These are phyloP conservation scores for Catamblyrhynchus diadema DNA, from an alignment of 2,797 vertebrate species.

Conservation along the genomic window DNA sequence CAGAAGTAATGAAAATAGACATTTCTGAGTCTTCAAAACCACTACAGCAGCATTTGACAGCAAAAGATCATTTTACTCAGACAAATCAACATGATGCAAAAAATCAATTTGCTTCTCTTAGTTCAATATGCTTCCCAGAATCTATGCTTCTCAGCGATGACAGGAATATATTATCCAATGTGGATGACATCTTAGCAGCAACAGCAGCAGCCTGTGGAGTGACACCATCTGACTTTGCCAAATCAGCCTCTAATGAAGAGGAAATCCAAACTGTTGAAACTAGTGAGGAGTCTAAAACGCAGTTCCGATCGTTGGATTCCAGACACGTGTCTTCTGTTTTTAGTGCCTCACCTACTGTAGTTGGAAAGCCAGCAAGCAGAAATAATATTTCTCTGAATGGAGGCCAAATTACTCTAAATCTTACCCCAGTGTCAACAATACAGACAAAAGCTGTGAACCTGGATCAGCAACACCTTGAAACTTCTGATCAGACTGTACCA, in stretches of 20 bases:
- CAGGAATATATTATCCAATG: slow-evolving; percentile 94
- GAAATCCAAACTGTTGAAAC: slow-evolving; percentile 82
- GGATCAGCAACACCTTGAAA: slow-evolving; percentile 76
- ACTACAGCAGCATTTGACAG: slow-evolving; percentile 80
- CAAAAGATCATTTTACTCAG: slow-evolving; percentile 87
- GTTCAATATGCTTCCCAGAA: slow-evolving; percentile 95
- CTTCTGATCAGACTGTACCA: slow-evolving; percentile 71
- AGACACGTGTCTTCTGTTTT: slow-evolving; percentile 86
- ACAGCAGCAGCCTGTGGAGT: slow-evolving; percentile 95
- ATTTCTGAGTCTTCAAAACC: slow-evolving; percentile 82
- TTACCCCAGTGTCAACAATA: slow-evolving; percentile 75
- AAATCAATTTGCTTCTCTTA: slow-evolving; percentile 90
- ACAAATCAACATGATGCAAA: slow-evolving; percentile 87
- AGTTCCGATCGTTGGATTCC: slow-evolving; percentile 83
- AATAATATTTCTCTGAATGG: slow-evolving; percentile 86
- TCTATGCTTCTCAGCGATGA: slow-evolving; percentile 93
- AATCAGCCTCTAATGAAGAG: slow-evolving; percentile 83
- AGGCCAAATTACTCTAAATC: slow-evolving; percentile 82
- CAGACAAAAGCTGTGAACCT: slow-evolving; percentile 74
- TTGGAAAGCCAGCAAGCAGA: slow-evolving; percentile 82
- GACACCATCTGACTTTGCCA: slow-evolving; percentile 92
- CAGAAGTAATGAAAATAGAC: slow-evolving; percentile 83
- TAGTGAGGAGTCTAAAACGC: slow-evolving; percentile 83
- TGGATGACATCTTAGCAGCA: slow-evolving; percentile 96
- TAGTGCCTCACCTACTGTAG: slow-evolving; percentile 79